Conservation (phyloP, 2,797 vertebrate species). For the Phalloptychus januarius region DNA sequence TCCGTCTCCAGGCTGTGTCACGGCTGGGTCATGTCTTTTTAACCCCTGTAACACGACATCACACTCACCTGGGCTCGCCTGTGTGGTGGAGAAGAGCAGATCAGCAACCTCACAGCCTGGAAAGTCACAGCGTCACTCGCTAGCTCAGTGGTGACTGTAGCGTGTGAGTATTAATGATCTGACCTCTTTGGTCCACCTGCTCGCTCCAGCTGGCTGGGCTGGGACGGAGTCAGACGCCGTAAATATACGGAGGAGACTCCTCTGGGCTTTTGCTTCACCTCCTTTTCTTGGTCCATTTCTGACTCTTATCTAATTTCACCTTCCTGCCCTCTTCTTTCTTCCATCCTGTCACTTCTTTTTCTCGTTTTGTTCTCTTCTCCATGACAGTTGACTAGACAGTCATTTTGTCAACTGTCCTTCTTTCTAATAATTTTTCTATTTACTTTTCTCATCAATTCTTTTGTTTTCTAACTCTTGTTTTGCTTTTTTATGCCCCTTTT, state of each 20-base stretch:
- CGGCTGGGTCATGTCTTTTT: slow-evolving; percentile 67
- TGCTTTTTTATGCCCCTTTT: not conserved
- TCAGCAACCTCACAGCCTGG: slow-evolving; percentile 35
- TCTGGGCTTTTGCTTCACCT: slow-evolving; percentile 57
- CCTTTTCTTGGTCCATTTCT: slow-evolving; percentile 14
- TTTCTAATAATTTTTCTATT: slow-evolving; percentile 1
- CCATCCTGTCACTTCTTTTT: not conserved
- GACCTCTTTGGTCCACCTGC: slow-evolving; percentile 66
- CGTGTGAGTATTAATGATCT: slow-evolving; percentile 79
- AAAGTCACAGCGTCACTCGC: slow-evolving; percentile 40
- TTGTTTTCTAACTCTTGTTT: not conserved
- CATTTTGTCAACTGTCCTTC: not conserved
- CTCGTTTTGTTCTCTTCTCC: slow-evolving; percentile 9
- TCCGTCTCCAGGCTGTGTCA: slow-evolving; percentile 43
- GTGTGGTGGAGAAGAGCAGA: slow-evolving; percentile 29
- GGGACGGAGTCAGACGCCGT: slow-evolving; percentile 69
- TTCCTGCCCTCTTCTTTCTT: not conserved
- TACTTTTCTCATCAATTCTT: not conserved
- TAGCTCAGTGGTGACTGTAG: slow-evolving; percentile 42
- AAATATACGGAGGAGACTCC: slow-evolving; percentile 74
- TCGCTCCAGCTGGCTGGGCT: slow-evolving; percentile 76
- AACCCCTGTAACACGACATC: slow-evolving; percentile 59
- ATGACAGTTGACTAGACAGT: no score
- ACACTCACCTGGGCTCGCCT: slow-evolving; percentile 45
- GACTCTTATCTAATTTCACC: slow-evolving; percentile 28